Conservation (phyloP, 2,113 vertebrate species). For the Orthochromis indermauri region DNA sequence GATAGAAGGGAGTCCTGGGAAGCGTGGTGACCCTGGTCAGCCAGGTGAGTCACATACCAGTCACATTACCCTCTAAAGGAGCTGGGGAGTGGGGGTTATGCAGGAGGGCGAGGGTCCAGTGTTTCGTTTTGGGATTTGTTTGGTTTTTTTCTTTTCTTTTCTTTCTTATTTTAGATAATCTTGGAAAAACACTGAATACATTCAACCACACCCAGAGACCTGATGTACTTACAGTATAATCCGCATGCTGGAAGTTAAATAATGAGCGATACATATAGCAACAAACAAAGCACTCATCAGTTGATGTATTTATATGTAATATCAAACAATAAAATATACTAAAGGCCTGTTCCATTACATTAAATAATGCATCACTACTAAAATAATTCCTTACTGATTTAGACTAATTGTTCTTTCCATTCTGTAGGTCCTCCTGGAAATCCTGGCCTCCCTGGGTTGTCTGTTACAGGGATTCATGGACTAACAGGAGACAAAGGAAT, state of each 20-base stretch:
- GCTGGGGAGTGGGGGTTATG: not conserved
- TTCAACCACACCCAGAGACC: not conserved
- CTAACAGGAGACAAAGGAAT: slow-evolving; percentile 36
- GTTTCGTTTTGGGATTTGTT: not conserved
- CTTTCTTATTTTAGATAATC: not conserved
- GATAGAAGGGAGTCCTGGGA: slow-evolving; percentile 9
- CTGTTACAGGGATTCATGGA: slow-evolving; percentile 21
- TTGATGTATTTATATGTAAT: not conserved
- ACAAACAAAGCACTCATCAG: not conserved
- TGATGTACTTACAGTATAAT: not conserved
- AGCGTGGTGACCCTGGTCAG: slow-evolving; percentile 36
- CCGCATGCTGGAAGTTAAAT: not conserved
- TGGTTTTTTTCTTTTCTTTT: not conserved
- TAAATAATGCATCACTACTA: not conserved
- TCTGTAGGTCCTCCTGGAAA: slow-evolving; percentile 27
- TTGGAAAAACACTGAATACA: not conserved
- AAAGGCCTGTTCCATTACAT: not conserved
- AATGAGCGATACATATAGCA: not conserved
- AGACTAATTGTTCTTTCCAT: not conserved
- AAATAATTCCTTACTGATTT: not conserved
- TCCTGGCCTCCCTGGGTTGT: slow-evolving; percentile 24
- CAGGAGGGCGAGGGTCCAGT: not conserved
- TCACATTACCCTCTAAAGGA: not conserved
- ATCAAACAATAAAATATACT: not conserved
- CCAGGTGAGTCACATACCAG: slow-evolving; percentile 40